phyloP scores from a whole-genome alignment of 2,888 invertebrate genomes.

The Ctena decussata region DNA sequence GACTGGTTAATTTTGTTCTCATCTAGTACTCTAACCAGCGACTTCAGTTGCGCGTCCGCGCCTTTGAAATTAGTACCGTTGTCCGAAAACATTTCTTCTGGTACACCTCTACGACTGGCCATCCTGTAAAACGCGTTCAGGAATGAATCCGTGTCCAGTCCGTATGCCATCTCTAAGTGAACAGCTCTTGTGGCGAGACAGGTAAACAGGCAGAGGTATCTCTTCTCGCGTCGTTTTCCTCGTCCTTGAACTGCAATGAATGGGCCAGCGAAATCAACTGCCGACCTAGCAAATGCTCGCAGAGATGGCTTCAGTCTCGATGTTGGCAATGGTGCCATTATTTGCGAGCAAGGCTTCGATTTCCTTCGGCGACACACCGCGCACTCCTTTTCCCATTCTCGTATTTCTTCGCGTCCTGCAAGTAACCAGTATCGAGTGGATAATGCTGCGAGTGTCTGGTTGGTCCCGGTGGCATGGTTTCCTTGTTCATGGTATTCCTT shows the following conservation, averaged over 20 bases:
- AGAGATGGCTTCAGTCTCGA: slow-evolving; percentile 21
- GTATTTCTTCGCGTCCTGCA: slow-evolving; percentile 54
- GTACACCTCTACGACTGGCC: slow-evolving; percentile 46
- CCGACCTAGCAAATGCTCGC: slow-evolving; percentile 47
- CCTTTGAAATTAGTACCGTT: slow-evolving; percentile 63
- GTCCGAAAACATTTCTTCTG: slow-evolving; percentile 41
- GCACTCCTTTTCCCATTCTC: slow-evolving; percentile 52
- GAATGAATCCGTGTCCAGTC: slow-evolving; percentile 55
- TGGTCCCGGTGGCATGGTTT: slow-evolving; percentile 48
- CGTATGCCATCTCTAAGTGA: slow-evolving; percentile 48
- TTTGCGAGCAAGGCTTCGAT: slow-evolving; percentile 31
- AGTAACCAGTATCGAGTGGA: slow-evolving; percentile 56
- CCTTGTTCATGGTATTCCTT: slow-evolving; percentile 46
- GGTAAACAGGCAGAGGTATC: slow-evolving; percentile 62
- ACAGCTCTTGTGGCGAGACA: slow-evolving; percentile 64
- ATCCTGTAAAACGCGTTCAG: slow-evolving; percentile 56
- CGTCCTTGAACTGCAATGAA: slow-evolving; percentile 58
- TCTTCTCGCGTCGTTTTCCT: slow-evolving; percentile 48
- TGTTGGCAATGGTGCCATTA: slow-evolving; percentile 54
- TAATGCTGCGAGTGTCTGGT: slow-evolving; percentile 40
- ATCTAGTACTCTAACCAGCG: neutral
- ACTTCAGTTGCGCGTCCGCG: slow-evolving; percentile 23
- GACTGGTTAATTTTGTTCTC: slow-evolving; percentile 42
- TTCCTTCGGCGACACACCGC: slow-evolving; percentile 32
- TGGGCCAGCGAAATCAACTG: slow-evolving; percentile 66